Base-by-base conservation (phyloP, 2,113 vertebrate genomes). In the Sceloporus undulatus region DNA sequence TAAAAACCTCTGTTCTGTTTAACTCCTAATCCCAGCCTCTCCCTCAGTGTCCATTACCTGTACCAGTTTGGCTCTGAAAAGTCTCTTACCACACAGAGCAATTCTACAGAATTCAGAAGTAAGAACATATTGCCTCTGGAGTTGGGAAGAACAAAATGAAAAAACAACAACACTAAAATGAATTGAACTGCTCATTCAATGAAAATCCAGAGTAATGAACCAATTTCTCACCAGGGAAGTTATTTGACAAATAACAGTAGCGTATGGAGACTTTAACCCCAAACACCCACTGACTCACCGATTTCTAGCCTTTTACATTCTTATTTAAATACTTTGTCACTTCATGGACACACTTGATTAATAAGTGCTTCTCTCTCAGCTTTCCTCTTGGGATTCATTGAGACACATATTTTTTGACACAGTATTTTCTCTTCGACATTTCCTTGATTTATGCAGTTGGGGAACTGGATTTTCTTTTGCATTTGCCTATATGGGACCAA, bases 201-300 rank as follows among this genome's bases (percentile, higher is more conserved):
- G 92, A 91, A 94, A 93, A 88, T 92, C 88, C 86, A 10, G 68
- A 54, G 52, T 66, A 90, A 89, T 88, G 89, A 93, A 95, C 94
- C 34, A 90, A 88, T 88, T 94, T 90, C 83, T 90, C 92, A 92
- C 92, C 91, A 93, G 91, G 86, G 91, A 94, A 86, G 90, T 92
- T 66, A 76, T 42, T 56, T 93, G 92, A 92, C 93, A 93, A 94
- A 94, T 93, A 94, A 91, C 91, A 92, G 92, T 91, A 94, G 92
- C 88, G 38, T 90, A 79, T 40, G 85, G 87, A 91, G 94, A 89
- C 89, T 94, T 92, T 94, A 7, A 48, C 25, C n/a, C 92, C 91
- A 89, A 85, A 92, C 85, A 82, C 91, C 92, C 79, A 87, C 90
- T 95, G 92, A 93, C 91, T 95, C 92, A 93, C 0, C 0, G 86